Conservation (phyloP, 2,888 invertebrate species). For the Phanerotoma sp. region DNA sequence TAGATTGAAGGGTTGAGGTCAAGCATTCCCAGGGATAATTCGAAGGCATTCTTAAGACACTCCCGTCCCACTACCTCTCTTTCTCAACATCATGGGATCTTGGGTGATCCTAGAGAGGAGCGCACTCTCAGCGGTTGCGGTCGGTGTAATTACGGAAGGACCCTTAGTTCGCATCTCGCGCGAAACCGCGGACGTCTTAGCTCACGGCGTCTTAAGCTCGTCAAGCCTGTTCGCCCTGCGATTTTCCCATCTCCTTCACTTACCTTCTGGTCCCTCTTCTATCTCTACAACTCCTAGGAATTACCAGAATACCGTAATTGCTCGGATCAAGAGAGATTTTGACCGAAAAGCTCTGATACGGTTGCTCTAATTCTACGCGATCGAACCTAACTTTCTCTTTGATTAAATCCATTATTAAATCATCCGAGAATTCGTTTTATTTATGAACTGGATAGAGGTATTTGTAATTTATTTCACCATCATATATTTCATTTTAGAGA, state of each 20-base stretch:
- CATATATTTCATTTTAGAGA: no score
- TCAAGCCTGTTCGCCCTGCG: constrained; percentile 22
- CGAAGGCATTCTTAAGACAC: not conserved
- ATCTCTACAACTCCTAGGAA: constrained; percentile 36
- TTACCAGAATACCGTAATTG: constrained; percentile 46
- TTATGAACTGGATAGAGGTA: no score
- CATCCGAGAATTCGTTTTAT: not conserved
- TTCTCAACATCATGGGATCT: not conserved
- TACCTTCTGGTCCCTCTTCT: no score
- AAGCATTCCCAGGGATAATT: constrained; percentile 23
- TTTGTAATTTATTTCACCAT: no score
- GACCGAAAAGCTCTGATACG: constrained; percentile 6
- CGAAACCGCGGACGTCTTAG: constrained; percentile 56
- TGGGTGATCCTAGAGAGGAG: constrained; percentile 25
- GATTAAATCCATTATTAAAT: constrained; percentile 20
- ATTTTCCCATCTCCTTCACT: constrained; percentile 27
- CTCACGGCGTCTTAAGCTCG: constrained; percentile 36
- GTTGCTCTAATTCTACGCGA: not conserved
- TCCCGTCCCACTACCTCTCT: no score
- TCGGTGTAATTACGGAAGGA: constrained; percentile 56
- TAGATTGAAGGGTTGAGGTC: constrained; percentile 4
- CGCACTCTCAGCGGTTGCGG: constrained; percentile 50
- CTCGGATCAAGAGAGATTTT: constrained; percentile 34
- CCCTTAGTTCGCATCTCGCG: constrained; percentile 44
- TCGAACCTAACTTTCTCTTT: not conserved